Evolutionary conservation across 2,113 vertebrate genomes (phyloP), one percentile per base, ranked within the genome.

Genomic region (Cochlearius cochlearius): DNA sequence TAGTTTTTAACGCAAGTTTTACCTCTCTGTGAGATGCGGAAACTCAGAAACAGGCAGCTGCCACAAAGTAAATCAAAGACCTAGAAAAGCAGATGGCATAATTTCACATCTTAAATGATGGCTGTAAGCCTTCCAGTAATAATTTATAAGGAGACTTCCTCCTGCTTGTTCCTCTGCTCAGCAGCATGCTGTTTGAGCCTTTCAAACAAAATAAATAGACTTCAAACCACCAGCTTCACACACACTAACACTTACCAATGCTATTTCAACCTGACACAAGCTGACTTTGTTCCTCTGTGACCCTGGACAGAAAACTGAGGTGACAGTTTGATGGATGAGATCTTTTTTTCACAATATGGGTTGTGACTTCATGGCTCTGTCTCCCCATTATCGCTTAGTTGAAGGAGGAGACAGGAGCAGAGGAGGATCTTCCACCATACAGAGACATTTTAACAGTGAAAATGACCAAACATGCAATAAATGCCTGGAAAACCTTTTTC

Each of bases 261-360:
- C 97, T 98, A 96, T 96, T 97, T 96, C 95, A 95, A 98, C 91
- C 96, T 88, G 93, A 98, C 96, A 97, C 94, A 96, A 38, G 92
- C 96, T 26, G 94, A 98, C 97, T 98, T 97, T 98, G 97, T 98
- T 98, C 93, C 59, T 52, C 79, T 82, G 94, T 98, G 98, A 98
- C 98, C 98, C 97, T 83, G 79, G 94, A 94, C 75, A 97, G 97
- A 98, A 97, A 97, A 91, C 92, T 84, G 97, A 97, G 94, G 96
- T 97, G 98, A 97, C 91, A 82, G 95, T 85, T 98, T 98, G 98
- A 98, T 98, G 98, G 97, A 98, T 98, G 98, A 79, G 94, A 90
- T 92, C 96, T 89, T 94, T 91, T 94, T 94, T 96, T 97, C 97
- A 98, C 97, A 98, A 98, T 96, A 95, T 76, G 94, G 95, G 86